A percentile compares a stretch with the other conserved stretches of the same genome.
These are phyloP conservation scores for Cotesia congregata DNA, from an alignment of 2,888 invertebrate species.

Conservation along the genomic window DNA sequence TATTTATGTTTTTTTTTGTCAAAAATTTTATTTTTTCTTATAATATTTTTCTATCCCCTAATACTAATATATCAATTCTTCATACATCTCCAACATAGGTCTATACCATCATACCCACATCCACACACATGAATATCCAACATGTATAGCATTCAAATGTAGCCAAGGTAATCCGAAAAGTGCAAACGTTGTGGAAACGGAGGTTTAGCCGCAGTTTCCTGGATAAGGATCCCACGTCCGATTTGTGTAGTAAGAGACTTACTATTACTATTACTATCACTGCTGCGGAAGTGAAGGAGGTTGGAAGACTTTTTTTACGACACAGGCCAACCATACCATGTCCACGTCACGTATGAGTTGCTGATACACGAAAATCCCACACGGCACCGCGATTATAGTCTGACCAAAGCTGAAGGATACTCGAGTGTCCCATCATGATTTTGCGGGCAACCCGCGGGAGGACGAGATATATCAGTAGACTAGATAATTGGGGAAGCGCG, in stretches of 20 bases:
- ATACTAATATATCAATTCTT: too few relatives aligned
- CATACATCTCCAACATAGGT: too few relatives aligned
- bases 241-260: slow-evolving; percentile 18
- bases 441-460: slow-evolving; percentile 4
- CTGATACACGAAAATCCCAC: slow-evolving; percentile 58
- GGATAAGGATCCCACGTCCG: slow-evolving; percentile 28
- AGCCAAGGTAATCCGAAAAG: slow-evolving; percentile 69
- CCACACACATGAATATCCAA: too few relatives aligned
- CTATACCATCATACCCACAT: too few relatives aligned
- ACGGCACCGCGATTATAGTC: slow-evolving; percentile 7
- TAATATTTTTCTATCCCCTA: too few relatives aligned
- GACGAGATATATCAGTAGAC: slow-evolving; percentile 16
- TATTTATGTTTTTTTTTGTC: too few relatives aligned
- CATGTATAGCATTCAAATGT: slow-evolving; percentile 64
- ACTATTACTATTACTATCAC: too few relatives aligned
- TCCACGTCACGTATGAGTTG: slow-evolving; percentile 61
- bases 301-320: slow-evolving; percentile 19
- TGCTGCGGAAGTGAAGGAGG: slow-evolving; percentile 16
- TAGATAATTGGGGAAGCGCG: slow-evolving; percentile 59
- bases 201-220: slow-evolving; percentile 32
- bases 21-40: too few relatives aligned
- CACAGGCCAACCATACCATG: slow-evolving; percentile 21
- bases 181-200: slow-evolving; percentile 67
- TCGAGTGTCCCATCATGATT: slow-evolving; percentile 3
- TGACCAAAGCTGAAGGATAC: slow-evolving; percentile 20